Conservation (phyloP, 2,113 vertebrate genomes). For the Seriola quinqueradiata region DNA sequence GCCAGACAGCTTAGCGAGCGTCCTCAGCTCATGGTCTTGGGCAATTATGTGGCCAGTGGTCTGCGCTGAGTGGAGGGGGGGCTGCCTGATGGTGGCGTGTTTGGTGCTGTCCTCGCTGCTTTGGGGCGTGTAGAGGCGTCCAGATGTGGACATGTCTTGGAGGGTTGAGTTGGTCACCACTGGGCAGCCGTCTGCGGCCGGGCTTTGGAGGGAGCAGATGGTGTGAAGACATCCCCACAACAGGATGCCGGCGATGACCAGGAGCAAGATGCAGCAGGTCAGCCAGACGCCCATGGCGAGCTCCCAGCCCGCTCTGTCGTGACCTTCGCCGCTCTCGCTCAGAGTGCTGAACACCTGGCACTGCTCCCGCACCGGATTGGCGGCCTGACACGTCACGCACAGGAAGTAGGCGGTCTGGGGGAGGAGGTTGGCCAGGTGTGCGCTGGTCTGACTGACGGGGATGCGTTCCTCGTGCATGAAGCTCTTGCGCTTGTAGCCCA, state of each 20-base stretch:
- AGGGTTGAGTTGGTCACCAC: conserved; percentile 17
- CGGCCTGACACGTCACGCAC: conserved; percentile 90
- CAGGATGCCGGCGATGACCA: conserved; percentile 85
- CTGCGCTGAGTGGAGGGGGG: conserved; percentile 72
- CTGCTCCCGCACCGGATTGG: conserved; percentile 87
- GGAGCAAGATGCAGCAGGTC: conserved; percentile 88
- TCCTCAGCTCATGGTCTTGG: conserved; percentile 74
- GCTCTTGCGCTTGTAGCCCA: conserved; percentile 87
- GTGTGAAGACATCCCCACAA: conserved; percentile 88
- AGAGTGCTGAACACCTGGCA: conserved; percentile 89
- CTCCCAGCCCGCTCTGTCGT: conserved; percentile 83
- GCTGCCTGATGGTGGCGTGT: conserved; percentile 69
- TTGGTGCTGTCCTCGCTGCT: conserved; percentile 71
- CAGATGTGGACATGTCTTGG: background rate
- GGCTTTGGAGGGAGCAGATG: conserved; percentile 75
- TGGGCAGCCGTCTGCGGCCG: conserved; percentile 35
- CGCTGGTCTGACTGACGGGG: conserved; percentile 86
- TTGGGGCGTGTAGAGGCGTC: conserved; percentile 52
- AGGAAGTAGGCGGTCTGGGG: conserved; percentile 89
- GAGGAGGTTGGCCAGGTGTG: conserved; percentile 86
- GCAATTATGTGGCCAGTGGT: conserved; percentile 9
- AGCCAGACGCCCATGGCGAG: conserved; percentile 89
- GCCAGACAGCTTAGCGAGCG: conserved; percentile 59
- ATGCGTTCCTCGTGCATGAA: conserved; percentile 90
- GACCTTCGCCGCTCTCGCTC: conserved; percentile 68